Conservation (phyloP, 2,113 vertebrate genomes). For the Paedocypris sp. region DNA sequence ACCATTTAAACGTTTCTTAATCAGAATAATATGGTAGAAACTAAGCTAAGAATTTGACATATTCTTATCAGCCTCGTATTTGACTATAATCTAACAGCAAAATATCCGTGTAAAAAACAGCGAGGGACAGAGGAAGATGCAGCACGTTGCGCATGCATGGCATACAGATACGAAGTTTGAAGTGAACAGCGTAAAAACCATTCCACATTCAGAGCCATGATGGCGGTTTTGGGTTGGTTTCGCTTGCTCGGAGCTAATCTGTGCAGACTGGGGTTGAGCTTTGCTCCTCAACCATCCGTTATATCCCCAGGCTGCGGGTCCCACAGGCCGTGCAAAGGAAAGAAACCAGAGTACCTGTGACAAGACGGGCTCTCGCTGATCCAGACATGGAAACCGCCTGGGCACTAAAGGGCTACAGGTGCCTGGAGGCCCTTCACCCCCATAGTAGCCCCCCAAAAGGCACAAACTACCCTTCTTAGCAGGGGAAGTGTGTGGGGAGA, state of each 20-base stretch:
- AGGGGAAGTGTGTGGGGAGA: background rate
- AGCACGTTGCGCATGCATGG: constrained; percentile 12
- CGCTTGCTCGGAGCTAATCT: background rate
- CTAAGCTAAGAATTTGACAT: too few relatives aligned
- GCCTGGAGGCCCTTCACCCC: constrained; percentile 58
- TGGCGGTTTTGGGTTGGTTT: constrained; percentile 35
- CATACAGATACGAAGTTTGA: background rate
- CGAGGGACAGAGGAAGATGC: constrained; percentile 25
- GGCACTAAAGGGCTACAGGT: constrained; percentile 67
- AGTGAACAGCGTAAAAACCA: constrained; percentile 27
- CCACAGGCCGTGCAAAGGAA: constrained; percentile 54
- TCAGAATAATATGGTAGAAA: too few relatives aligned
- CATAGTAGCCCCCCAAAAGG: constrained; percentile 38
- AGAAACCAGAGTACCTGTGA: constrained; percentile 53
- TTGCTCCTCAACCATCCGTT: constrained; percentile 25
- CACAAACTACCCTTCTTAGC: constrained; percentile 10
- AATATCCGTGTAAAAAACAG: too few relatives aligned
- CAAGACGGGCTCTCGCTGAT: constrained; percentile 13
- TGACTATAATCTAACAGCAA: too few relatives aligned
- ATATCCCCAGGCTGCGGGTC: background rate
- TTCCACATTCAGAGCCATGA: constrained; percentile 37
- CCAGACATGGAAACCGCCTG: constrained; percentile 43
- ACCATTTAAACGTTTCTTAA: too few relatives aligned
- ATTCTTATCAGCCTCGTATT: too few relatives aligned
- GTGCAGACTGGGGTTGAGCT: background rate